Evolutionary conservation across 2,113 vertebrate species (phyloP).

Genomic region (Aramus guarauna): DNA sequence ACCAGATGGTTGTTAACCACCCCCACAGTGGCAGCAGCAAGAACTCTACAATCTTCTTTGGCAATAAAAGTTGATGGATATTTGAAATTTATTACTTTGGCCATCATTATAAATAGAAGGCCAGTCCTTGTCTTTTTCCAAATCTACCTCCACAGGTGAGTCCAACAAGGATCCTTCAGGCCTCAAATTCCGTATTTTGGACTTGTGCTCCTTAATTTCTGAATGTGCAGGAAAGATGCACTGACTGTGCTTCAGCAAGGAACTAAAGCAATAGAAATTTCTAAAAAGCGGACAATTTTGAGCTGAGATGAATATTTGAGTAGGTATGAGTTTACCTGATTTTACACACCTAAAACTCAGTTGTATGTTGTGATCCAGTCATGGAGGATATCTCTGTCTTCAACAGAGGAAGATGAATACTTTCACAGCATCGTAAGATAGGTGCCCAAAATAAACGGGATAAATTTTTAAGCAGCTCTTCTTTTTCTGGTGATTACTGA

Average conservation of each 20-base stretch:
- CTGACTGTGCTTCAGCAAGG: not conserved
- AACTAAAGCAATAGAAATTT: not conserved
- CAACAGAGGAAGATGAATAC: not conserved
- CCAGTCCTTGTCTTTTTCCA: not conserved
- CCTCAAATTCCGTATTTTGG: not conserved
- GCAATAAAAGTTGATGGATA: not conserved
- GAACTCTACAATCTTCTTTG: not conserved
- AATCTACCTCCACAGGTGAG: not conserved
- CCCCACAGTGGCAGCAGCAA: not conserved
- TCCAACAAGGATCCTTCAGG: not conserved
- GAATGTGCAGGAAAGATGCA: not conserved
- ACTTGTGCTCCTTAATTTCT: not conserved
- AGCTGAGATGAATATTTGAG: not conserved
- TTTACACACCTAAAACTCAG: not conserved
- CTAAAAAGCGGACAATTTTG: not conserved
- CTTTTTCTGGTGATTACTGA: not conserved
- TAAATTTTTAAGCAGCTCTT: not conserved
- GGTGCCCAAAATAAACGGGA: not conserved
- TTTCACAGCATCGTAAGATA: not conserved
- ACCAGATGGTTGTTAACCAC: not conserved
- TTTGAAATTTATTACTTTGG: not conserved
- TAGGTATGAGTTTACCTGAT: not conserved
- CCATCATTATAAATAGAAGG: not conserved
- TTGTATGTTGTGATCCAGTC: not conserved
- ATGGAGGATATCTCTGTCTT: not conserved